Percentiles rank a stretch among this genome's conserved stretches.
Evolutionary conservation across 2,113 vertebrate genomes (phyloP).

Genomic region (Nansenia antarctica): DNA sequence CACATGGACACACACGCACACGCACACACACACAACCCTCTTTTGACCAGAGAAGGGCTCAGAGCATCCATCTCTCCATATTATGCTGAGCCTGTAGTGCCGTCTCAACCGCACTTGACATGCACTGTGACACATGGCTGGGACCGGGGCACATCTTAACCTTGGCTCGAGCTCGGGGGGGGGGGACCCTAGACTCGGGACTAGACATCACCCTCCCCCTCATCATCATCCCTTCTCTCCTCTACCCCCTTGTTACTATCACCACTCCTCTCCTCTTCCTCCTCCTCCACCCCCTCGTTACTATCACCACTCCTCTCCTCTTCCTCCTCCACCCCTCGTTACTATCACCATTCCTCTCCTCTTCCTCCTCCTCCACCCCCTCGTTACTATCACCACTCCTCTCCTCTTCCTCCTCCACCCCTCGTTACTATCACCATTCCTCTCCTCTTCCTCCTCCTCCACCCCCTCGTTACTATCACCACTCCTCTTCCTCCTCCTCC

Average conservation of each 20-base stretch:
- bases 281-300: no score
- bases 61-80: not conserved
- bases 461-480: not conserved
- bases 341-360: no score
- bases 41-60: no score
- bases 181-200: not conserved
- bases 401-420: not conserved
- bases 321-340: no score
- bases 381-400: not conserved
- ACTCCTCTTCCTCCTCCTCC: not conserved
- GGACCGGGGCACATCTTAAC: slow-evolving; percentile 15
- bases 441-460: not conserved
- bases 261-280: no score
- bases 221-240: no score
- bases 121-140: slow-evolving; percentile 25
- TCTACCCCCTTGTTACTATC: no score
- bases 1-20: no score
- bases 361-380: not conserved
- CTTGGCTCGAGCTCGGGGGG: not conserved
- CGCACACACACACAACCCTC: no score
- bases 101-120: slow-evolving; percentile 25
- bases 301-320: no score
- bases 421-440: not conserved
- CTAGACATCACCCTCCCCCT: not conserved
- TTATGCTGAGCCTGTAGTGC: slow-evolving; percentile 14